phyloP scores from a whole-genome alignment of 2,888 invertebrate species.

The Cosmia trapezina region DNA sequence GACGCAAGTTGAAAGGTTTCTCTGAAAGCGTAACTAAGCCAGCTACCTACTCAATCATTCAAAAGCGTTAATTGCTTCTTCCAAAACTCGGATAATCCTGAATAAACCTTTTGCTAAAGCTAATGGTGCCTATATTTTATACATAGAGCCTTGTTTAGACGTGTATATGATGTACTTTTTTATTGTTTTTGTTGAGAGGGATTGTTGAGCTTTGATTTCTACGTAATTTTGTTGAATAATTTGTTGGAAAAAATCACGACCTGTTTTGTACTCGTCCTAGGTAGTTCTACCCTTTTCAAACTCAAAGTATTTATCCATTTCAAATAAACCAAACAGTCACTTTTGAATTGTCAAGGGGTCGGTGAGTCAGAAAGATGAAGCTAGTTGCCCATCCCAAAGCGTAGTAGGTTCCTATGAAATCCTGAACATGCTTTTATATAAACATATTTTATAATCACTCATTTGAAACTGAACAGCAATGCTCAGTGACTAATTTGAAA shows the following conservation, averaged over 20 bases:
- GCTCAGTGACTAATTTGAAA: neutral
- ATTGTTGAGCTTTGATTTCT: neutral
- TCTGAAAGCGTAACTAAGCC: conserved; percentile 75
- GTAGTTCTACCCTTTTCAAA: neutral
- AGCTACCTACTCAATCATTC: conserved; percentile 81
- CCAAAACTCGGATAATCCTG: conserved; percentile 81
- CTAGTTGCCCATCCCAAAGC: no score
- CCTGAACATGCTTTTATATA: no score
- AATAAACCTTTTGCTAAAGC: conserved; percentile 72
- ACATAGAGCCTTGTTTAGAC: conserved; percentile 52
- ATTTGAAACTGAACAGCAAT: no score
- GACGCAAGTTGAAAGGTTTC: conserved; percentile 71
- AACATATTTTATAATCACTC: no score
- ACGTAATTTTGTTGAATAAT: neutral
- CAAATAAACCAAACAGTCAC: no score
- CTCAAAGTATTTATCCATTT: no score
- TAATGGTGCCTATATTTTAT: conserved; percentile 65
- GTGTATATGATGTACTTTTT: conserved; percentile 46
- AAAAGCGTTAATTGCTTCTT: conserved; percentile 83
- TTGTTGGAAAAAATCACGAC: neutral
- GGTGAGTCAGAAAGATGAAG: no score
- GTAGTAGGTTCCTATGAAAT: no score
- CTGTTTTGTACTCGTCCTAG: neutral
- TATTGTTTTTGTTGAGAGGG: conserved; percentile 2
- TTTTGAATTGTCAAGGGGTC: no score